These are phyloP conservation scores for Ophion obscuratus DNA, from an alignment of 2,888 invertebrate genomes.

Conservation along the genomic window DNA sequence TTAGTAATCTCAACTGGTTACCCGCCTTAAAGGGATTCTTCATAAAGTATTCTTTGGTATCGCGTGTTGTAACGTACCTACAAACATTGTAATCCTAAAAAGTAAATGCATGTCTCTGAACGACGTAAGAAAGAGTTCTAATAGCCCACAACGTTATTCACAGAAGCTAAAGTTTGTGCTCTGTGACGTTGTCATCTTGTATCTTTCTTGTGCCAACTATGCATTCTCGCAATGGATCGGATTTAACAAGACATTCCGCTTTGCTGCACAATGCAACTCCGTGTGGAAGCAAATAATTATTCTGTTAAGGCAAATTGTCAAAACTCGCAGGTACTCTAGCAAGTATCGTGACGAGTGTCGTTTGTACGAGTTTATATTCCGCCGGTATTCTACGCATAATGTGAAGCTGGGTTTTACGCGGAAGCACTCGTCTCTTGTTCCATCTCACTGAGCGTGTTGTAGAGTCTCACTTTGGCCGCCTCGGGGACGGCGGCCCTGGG, in stretches of 20 bases:
- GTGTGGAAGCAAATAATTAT: slow-evolving; percentile 40
- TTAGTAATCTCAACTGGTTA: too few relatives aligned
- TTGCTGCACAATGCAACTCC: not conserved
- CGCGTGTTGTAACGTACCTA: not conserved
- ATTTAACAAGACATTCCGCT: not conserved
- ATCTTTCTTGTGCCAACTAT: slow-evolving; percentile 2
- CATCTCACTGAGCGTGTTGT: slow-evolving; percentile 85
- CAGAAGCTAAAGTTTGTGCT: not conserved
- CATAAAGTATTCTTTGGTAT: slow-evolving; percentile 22
- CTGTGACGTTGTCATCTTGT: not conserved
- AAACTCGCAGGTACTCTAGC: slow-evolving; percentile 11
- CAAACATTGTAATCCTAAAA: not conserved
- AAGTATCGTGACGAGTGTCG: slow-evolving; percentile 17
- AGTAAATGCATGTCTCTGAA: not conserved
- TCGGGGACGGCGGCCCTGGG: slow-evolving; percentile 85
- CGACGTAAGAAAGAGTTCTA: too few relatives aligned
- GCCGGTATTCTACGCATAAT: not conserved
- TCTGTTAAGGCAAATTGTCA: slow-evolving; percentile 56
- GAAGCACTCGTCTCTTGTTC: slow-evolving; percentile 77
- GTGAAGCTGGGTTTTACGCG: slow-evolving; percentile 35
- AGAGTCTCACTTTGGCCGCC: slow-evolving; percentile 85
- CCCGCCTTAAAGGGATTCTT: not conserved
- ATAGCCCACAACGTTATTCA: not conserved
- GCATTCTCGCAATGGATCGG: not conserved
- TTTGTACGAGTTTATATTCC: slow-evolving; percentile 35